Percentiles rank a stretch among this genome's conserved stretches.
These are phyloP conservation scores for Portevinia maculata DNA, from an alignment of 2,888 invertebrate species.

Conservation along the genomic window DNA sequence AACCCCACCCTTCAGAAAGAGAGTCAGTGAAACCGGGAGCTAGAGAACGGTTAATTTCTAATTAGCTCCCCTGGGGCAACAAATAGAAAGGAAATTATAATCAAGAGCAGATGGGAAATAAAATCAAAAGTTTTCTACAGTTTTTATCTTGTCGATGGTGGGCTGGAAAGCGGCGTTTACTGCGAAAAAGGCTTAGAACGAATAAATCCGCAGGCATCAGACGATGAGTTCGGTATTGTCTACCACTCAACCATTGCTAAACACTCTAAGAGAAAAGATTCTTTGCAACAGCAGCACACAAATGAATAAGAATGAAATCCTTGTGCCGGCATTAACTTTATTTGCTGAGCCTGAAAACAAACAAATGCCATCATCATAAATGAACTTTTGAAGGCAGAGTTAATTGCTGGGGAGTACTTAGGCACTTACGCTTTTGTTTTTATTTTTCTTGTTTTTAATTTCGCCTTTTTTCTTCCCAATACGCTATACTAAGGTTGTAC, in stretches of 20 bases:
- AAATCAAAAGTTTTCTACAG: constrained; percentile 59
- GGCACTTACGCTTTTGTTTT: constrained; percentile 43
- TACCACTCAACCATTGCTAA: background rate
- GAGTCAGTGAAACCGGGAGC: background rate
- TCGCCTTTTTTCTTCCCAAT: background rate
- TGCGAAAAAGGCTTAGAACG: constrained; percentile 40
- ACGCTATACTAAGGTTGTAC: no score
- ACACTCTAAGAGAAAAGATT: background rate
- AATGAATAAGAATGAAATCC: constrained; percentile 39
- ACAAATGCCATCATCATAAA: constrained; percentile 65
- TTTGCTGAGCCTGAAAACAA: constrained; percentile 58
- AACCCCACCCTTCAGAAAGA: constrained; percentile 3
- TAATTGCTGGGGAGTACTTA: constrained; percentile 55
- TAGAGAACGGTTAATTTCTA: constrained; percentile 80
- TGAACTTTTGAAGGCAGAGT: constrained; percentile 55
- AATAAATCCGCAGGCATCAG: constrained; percentile 51
- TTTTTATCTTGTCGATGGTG: constrained; percentile 31
- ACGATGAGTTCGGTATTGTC: constrained; percentile 16
- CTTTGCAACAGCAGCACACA: constrained; percentile 19
- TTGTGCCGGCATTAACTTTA: constrained; percentile 45
- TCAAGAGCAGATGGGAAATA: constrained; percentile 58
- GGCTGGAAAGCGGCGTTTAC: background rate
- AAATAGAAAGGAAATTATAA: constrained; percentile 61
- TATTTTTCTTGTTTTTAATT: constrained; percentile 8
- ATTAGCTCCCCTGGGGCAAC: constrained; percentile 80